Conservation (phyloP, 2,113 vertebrate genomes). For the Tachysurus fulvidraco region DNA sequence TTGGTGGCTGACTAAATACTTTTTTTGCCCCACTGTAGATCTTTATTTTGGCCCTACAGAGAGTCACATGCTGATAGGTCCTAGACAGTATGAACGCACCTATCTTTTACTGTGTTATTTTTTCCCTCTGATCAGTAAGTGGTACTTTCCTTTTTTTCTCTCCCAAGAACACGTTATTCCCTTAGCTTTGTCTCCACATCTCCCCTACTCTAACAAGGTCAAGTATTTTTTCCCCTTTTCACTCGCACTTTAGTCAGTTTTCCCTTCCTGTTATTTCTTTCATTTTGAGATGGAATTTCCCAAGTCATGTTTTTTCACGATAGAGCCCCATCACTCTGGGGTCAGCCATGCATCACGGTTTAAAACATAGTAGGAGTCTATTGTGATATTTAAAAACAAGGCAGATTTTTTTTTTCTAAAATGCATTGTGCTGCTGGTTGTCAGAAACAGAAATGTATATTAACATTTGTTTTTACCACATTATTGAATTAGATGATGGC, state of each 20-base stretch:
- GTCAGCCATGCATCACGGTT: background rate
- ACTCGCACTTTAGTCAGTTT: background rate
- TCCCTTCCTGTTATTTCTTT: background rate
- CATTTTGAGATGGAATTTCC: background rate
- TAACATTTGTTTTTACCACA: background rate
- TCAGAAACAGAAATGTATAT: background rate
- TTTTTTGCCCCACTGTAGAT: no score
- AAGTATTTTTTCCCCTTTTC: background rate
- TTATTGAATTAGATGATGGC: background rate
- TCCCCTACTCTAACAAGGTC: background rate
- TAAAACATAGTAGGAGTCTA: background rate
- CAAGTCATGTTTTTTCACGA: background rate
- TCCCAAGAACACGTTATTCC: background rate
- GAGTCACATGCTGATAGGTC: background rate
- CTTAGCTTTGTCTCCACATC: background rate
- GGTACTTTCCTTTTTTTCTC: background rate
- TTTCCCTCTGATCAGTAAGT: background rate
- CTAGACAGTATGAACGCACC: background rate
- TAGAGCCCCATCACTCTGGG: background rate
- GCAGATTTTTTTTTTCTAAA: background rate
- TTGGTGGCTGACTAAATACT: no score
- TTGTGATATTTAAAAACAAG: background rate
- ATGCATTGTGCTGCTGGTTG: background rate
- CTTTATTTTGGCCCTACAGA: no score
- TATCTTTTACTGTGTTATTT: background rate